Percentiles rank a stretch among this genome's conserved stretches.
These are phyloP conservation scores for Achatina immaculata DNA, from an alignment of 1,140 invertebrate species.

Conservation along the genomic window DNA sequence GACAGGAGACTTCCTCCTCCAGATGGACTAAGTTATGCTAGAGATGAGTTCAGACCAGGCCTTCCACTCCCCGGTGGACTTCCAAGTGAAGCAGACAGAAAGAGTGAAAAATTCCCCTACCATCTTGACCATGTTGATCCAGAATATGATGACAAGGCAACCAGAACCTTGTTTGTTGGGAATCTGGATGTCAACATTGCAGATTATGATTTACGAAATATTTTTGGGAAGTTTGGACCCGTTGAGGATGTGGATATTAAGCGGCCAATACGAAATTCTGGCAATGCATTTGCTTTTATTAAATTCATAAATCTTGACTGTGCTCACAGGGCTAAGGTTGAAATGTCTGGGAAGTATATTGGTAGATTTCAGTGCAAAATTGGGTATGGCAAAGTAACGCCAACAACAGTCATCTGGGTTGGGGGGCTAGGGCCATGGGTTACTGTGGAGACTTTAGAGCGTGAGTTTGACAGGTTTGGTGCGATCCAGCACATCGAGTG, in stretches of 20 bases:
- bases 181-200: slow-evolving; percentile 98
- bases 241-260: slow-evolving; percentile 99
- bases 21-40: slow-evolving; percentile 38
- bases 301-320: slow-evolving; percentile 93
- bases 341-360: slow-evolving; percentile 96
- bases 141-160: slow-evolving; percentile 96
- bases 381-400: slow-evolving; percentile 97
- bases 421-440: slow-evolving; percentile 97
- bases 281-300: slow-evolving; percentile 98
- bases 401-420: slow-evolving; percentile 96
- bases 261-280: slow-evolving; percentile 83
- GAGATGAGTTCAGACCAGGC: slow-evolving; percentile 16
- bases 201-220: slow-evolving; percentile 90
- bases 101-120: slow-evolving; percentile 94
- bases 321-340: slow-evolving; percentile 93
- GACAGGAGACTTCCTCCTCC: slow-evolving; percentile 33
- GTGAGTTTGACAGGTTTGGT: slow-evolving; percentile 98
- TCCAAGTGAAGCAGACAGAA: slow-evolving; percentile 39
- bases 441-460: slow-evolving; percentile 80
- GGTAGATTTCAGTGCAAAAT: slow-evolving; percentile 99
- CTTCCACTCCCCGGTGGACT: not conserved
- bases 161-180: slow-evolving; percentile 96
- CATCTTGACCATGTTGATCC: slow-evolving; percentile 95
- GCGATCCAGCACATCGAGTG: slow-evolving; percentile 96
- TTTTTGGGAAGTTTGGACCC: slow-evolving; percentile 95